Conservation (phyloP, 2,888 invertebrate species). For the Lysandra bellargus region DNA sequence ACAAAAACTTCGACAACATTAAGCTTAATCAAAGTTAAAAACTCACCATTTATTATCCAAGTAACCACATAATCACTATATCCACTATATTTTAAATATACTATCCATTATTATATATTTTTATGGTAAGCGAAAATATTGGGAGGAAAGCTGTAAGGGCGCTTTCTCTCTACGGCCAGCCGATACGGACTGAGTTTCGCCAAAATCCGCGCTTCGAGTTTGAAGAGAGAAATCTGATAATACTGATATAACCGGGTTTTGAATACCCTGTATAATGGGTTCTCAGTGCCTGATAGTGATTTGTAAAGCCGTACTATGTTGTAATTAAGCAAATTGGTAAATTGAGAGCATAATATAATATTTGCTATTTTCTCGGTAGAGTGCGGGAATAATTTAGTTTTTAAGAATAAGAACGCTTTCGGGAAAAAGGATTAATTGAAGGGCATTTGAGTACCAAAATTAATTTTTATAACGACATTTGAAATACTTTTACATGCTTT, state of each 20-base stretch:
- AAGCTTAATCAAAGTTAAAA: background rate
- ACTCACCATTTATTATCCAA: background rate
- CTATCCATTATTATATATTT: background rate
- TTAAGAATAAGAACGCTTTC: too few relatives aligned
- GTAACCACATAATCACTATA: background rate
- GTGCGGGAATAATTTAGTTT: too few relatives aligned
- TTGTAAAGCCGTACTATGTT: background rate
- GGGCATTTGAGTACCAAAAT: too few relatives aligned
- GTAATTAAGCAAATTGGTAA: background rate
- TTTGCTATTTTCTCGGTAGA: too few relatives aligned
- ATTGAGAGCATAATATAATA: too few relatives aligned
- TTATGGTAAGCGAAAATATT: background rate
- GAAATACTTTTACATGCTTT: too few relatives aligned
- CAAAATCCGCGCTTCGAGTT: background rate
- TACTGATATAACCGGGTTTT: slow-evolving; percentile 6
- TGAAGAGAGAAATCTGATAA: slow-evolving; percentile 8
- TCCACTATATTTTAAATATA: background rate
- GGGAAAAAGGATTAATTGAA: too few relatives aligned
- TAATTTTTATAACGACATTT: too few relatives aligned
- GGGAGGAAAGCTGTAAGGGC: background rate
- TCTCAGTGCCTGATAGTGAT: background rate
- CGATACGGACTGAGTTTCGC: slow-evolving; percentile 8
- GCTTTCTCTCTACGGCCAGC: background rate
- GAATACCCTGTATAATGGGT: background rate
- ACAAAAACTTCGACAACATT: background rate